Base-by-base conservation (phyloP, 2,888 invertebrate genomes). In the Spilosoma lubricipeda region DNA sequence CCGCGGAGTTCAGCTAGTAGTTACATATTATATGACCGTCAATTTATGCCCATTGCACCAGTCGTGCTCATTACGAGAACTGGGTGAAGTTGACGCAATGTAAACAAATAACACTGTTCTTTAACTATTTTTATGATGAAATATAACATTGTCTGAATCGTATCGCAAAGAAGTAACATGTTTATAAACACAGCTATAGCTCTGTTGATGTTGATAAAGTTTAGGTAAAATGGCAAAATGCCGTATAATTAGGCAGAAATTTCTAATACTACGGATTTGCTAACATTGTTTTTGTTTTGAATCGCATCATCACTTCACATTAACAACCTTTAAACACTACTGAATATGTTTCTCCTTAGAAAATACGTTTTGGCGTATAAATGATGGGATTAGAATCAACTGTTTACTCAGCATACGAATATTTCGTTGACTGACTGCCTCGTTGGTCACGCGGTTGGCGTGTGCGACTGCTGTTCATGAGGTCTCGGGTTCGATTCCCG, bases 21-120 rank as follows among this genome's bases (percentile, higher is more conserved):
- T 20, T 20, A 48, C 20, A 23, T 9, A 56, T 9, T 39, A 39
- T 39, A 52, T n/a, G 52, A 56, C 23, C 23, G 11, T 9, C n/a
- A 59, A 27, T 59, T 59, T 15, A 59, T 27, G 15, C 15, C 13
- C 27, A 59, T 59, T 59, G 27, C 59, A 59, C 59, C 27, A 59
- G 63, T 30, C 63, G 63, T 30, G 30, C 18, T 63, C 63, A 30
- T 63, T 30, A 63, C 63, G 30, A 30, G 7, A 30, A 30, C 63
- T 63, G 30, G 30, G 30, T 63, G 18, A 18, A 63, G 63, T 63
- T 63, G 63, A 30, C 63, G 63, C 63, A 63, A 63, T 63, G 63
- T 63, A 63, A 63, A 63, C 30, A 63, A 30, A 18, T 27, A 63
- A 15, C 30, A 30, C 5, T 18, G 15, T 15, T 30, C 30, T 63